Base-by-base conservation (phyloP, 2,888 invertebrate species). In the Eudemis profundana region DNA sequence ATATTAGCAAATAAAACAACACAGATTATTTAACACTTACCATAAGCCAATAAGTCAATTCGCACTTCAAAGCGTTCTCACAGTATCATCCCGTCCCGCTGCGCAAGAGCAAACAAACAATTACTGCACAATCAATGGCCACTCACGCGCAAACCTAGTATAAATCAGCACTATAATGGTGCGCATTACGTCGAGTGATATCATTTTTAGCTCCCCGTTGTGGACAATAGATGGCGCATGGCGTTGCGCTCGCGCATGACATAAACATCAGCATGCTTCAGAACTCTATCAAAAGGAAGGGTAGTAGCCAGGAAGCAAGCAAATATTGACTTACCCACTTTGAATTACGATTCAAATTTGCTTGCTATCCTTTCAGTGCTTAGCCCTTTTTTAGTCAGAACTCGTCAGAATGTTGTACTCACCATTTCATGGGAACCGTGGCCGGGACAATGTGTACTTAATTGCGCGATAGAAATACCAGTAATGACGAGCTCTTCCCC, bases 341-440 rank as follows among this genome's bases (percentile, higher is more conserved):
- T 2, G 42, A n/a, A 7, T n/a, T 44, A 42, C 23, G 19, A 29
- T 17, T 29, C 29, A 44, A 2, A 44, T 29, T 56, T 29, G 17
- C 8, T 12, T 29, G n/a, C 8, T n/a, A n/a, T 10, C 12, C 3
- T 44, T 29, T 44, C 19, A 42, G 27, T 15, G 27, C 42, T 56
- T 56, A 19, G 15, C 5, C 21, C 21, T 29, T 29, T 4, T 29
- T n/a, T 12, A 23, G n/a, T 29, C 29, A 12, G n/a, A 19, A 12
- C 19, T 74, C 76, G 74, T 65, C 51, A 65, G 46, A 60, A 72
- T 79, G 79, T 79, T 82, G 76, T 79, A 77, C 77, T 75, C 78
- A 78, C 77, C 79, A 85, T 85, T 88, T 91, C 90, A 92, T 92
- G 92, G 90, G 92, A 92, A 91, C 85, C 76, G 74, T 80, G 77